Base-by-base conservation (phyloP, 2,888 invertebrate genomes). In the Tetragnatha montana region DNA sequence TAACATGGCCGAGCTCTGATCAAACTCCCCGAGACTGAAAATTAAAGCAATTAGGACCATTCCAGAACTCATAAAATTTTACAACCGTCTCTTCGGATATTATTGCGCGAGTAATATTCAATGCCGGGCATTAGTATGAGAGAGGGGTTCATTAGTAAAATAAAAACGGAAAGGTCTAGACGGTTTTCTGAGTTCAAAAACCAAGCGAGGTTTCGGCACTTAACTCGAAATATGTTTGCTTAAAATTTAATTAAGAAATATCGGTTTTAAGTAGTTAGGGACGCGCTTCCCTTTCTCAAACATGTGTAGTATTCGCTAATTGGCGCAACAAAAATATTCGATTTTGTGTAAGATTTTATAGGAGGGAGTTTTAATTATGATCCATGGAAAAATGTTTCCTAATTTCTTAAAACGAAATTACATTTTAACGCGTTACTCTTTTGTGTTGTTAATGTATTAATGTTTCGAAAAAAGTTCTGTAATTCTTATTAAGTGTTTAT, bases 21-120 rank as follows among this genome's bases (percentile, higher is more conserved):
- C 73, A 71, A 8, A 17, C 81, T 35, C 68, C 19, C 21, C n/a
- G 21, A 12, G 35, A 50, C 73, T 35, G 71, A 71, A 81, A 81
- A 71, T 51, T 47, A 49, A 8, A 8, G 81, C 22, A 81, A 81
- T 81, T 81, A 81, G 22, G 35, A 19, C 8, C 51, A 71, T 19
- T 49, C 19, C 21, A 70, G 49, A 51, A 51, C 49, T 50, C 81
- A 50, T 81, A 81, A 81, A 81, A 81, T 81, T 81, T 81, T 81
- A 81, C 51, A 19, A 50, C 81, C 35, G 49, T 81, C 22, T 19
- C 50, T 19, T 81, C 47, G 71, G 50, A 81, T 51, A 22, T 60
- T 60, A 17, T 50, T 81, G 3, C 19, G 50, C 22, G 51, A 73
- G 35, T 35, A 81, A 71, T 81, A 73, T 73, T 73, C 19, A 50